Percentiles rank a stretch among this genome's conserved stretches.
These are phyloP conservation scores for Rousettus leschenaultii DNA, from an alignment of 2,113 vertebrate genomes.

Conservation along the genomic window DNA sequence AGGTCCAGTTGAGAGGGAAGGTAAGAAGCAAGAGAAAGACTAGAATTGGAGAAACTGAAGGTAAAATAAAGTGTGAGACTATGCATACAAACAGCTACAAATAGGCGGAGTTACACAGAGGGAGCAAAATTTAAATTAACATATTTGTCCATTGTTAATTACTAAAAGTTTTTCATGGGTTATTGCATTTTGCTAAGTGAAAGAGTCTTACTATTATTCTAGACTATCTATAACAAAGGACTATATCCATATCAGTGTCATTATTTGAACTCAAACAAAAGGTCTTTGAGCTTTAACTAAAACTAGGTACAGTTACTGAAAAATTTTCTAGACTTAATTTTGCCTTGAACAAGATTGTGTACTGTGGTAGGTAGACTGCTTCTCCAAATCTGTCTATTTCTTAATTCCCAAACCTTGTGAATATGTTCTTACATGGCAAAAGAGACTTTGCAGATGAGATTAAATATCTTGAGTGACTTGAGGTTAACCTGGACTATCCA, in stretches of 20 bases:
- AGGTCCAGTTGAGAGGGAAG: background rate
- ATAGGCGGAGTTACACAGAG: background rate
- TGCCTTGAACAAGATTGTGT: background rate
- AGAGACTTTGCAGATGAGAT: background rate
- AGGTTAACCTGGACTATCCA: background rate
- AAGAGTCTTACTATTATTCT: background rate
- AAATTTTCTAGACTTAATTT: background rate
- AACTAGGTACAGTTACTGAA: background rate
- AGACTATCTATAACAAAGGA: background rate
- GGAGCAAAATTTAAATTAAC: background rate
- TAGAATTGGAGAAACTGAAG: background rate
- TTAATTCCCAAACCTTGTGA: background rate
- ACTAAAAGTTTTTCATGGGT: background rate
- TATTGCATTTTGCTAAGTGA: background rate
- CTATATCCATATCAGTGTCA: background rate
- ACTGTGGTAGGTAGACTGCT: background rate
- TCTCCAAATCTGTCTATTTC: background rate
- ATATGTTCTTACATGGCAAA: background rate
- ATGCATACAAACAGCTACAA: background rate
- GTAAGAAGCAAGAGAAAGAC: background rate
- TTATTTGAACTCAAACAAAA: background rate
- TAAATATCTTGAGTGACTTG: background rate
- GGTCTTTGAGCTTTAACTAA: background rate
- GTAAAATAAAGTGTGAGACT: background rate
- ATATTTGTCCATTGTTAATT: background rate